phyloP scores from a whole-genome alignment of 2,888 invertebrate species.

The Leptopilina syphax region DNA sequence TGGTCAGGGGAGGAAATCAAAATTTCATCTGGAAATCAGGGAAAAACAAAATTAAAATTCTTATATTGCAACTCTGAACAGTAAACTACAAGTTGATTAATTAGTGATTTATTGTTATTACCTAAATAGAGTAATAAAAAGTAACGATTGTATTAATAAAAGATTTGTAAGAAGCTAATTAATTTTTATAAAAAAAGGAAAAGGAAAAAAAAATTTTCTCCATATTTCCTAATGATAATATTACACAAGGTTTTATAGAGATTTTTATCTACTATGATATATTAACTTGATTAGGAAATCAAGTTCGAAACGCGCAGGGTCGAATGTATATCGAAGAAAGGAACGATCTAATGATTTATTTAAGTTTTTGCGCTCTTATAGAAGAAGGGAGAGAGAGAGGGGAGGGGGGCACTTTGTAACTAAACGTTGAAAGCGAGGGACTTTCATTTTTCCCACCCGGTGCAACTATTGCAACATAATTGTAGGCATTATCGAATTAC shows the following conservation, averaged over 20 bases:
- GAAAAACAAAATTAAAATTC: too few species aligned
- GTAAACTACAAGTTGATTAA: neutral
- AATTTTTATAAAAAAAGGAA: slow-evolving; percentile 13
- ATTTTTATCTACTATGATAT: slow-evolving; percentile 31
- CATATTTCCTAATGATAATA: slow-evolving; percentile 22
- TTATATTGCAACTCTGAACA: too few species aligned
- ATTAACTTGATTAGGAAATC: slow-evolving; percentile 22
- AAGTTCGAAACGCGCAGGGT: slow-evolving; percentile 28
- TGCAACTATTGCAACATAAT: slow-evolving; percentile 53
- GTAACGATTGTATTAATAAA: neutral
- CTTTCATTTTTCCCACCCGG: slow-evolving; percentile 52
- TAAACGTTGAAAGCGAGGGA: slow-evolving; percentile 42
- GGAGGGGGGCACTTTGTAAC: neutral
- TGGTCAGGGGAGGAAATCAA: too few species aligned
- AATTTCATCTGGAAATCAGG: too few species aligned
- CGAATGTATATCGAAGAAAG: slow-evolving; percentile 27
- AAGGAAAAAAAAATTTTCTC: slow-evolving; percentile 16
- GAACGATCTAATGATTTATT: slow-evolving; percentile 29
- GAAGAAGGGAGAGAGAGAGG: neutral
- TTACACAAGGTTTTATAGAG: slow-evolving; percentile 18
- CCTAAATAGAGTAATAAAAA: neutral
- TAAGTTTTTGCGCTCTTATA: slow-evolving; percentile 6
- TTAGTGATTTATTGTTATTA: slow-evolving; percentile 7
- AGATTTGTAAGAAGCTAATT: slow-evolving; percentile 8
- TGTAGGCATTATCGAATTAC: slow-evolving; percentile 60